These are phyloP conservation scores for Cerastis leucographa DNA, from an alignment of 2,888 invertebrate species.

Conservation along the genomic window DNA sequence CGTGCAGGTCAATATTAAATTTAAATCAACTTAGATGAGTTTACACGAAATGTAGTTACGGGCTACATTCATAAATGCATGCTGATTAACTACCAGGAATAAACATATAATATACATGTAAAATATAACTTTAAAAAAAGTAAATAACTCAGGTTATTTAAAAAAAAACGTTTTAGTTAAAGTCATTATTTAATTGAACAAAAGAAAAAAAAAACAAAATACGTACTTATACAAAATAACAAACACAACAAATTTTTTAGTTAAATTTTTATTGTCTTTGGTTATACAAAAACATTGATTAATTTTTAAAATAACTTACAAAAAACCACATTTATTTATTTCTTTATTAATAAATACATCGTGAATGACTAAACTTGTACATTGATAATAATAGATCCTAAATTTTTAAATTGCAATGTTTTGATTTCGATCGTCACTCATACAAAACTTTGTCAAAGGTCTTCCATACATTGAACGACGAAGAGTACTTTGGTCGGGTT, in stretches of 20 bases:
- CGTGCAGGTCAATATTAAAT: constrained; percentile 13
- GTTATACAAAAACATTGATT: constrained; percentile 91
- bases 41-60: background rate
- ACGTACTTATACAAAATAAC: constrained; percentile 71
- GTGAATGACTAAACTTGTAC: constrained; percentile 88
- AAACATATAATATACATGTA: background rate
- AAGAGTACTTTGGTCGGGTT: constrained; percentile 67
- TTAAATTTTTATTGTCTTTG: constrained; percentile 91
- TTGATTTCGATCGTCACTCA: constrained; percentile 60
- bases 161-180: constrained; percentile 15
- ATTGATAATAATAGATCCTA: constrained; percentile 84
- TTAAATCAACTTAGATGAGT: constrained; percentile 1
- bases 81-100: background rate
- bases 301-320: constrained; percentile 91
- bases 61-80: background rate
- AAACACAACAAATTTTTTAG: constrained; percentile 81
- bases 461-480: constrained; percentile 30
- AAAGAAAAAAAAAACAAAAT: constrained; percentile 34
- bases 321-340: constrained; percentile 88
- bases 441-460: constrained; percentile 46
- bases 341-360: constrained; percentile 82
- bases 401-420: constrained; percentile 65
- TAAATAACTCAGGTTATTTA: constrained; percentile 2
- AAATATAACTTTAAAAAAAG: background rate
- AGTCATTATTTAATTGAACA: constrained; percentile 15